Percentiles rank a stretch among this genome's conserved stretches.
Evolutionary conservation across 2,797 vertebrate genomes (phyloP).

Genomic region (Acipenser transmontanus): DNA sequence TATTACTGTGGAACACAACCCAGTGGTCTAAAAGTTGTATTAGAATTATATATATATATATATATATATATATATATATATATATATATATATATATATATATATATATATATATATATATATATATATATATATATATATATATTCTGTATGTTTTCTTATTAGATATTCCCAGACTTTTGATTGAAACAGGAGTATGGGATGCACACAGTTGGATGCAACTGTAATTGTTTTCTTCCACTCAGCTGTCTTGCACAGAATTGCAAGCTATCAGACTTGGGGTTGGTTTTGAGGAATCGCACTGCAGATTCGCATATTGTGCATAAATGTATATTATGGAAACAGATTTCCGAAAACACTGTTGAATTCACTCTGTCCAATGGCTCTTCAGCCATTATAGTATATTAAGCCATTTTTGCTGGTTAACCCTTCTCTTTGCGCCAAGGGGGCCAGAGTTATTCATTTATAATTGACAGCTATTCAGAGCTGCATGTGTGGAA

Average conservation of each 20-base stretch:
- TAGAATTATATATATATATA: no score
- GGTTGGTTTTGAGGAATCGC: constrained; percentile 9
- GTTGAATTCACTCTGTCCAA: constrained; percentile 20
- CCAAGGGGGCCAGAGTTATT: constrained; percentile 17
- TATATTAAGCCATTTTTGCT: constrained; percentile 20
- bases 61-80: no score
- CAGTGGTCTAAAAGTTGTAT: no score
- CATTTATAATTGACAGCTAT: constrained; percentile 33
- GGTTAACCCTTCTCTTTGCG: constrained; percentile 37
- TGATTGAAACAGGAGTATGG: no score
- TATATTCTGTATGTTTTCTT: no score
- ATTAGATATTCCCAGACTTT: no score
- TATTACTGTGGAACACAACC: no score
- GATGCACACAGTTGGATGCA: no score
- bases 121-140: no score
- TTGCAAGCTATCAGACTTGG: constrained; percentile 15
- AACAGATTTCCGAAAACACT: constrained; percentile 27
- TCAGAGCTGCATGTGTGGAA: constrained; percentile 36
- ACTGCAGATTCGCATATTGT: constrained; percentile 13
- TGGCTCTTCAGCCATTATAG: constrained; percentile 15
- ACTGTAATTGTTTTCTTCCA: not conserved
- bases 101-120: no score
- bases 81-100: no score
- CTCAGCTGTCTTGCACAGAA: constrained; percentile 10
- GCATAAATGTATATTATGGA: constrained; percentile 15